Evolutionary conservation across 2,888 invertebrate genomes (phyloP), one percentile per base, ranked within the genome.

Genomic region (Luffia ferchaultella): DNA sequence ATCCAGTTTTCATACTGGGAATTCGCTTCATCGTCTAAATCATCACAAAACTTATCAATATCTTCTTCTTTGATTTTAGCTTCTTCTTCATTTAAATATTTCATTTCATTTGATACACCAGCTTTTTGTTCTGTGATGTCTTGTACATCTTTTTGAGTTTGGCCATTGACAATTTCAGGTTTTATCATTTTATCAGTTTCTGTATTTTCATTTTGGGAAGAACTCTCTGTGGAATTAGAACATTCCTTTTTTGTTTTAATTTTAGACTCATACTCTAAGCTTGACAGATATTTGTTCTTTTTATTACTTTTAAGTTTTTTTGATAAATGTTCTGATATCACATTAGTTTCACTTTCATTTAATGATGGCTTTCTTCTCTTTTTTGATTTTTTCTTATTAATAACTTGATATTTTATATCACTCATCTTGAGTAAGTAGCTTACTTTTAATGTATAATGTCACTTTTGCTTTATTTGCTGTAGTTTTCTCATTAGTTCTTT

Each of bases 31-130:
- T 76, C 76, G 30, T 65, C 63, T 55, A 83, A 51, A 54, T 76
- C 79, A 54, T 79, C 75, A 61, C 79, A 79, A 62, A 76, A 83
- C 49, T 67, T 65, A 57, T 83, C 79, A 46, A 83, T 83, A 53
- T 83, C 83, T 60, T 77, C 80, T 52, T 83, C 80, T 55, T 66
- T 73, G 1, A 77, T 59, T 52, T 67, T 62, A 48, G 67, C 68
- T 57, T 80, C 77, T 20, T 68, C 68, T 45, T 63, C 62, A 53
- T 65, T 64, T 47, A 60, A 41, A 49, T 57, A 46, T n/a, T 57
- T 58, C 46, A 55, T 53, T 50, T 54, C 52, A 54, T 60, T 7
- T 42, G 43, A 9, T 12, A 40, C 40, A 9, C 7, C 7, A 40
- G 40, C 12, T 9, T 40, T 9, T 40, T 40, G 7, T 40, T 40